Base-by-base conservation (phyloP, 2,797 vertebrate species). In the Liparis tanakae region DNA sequence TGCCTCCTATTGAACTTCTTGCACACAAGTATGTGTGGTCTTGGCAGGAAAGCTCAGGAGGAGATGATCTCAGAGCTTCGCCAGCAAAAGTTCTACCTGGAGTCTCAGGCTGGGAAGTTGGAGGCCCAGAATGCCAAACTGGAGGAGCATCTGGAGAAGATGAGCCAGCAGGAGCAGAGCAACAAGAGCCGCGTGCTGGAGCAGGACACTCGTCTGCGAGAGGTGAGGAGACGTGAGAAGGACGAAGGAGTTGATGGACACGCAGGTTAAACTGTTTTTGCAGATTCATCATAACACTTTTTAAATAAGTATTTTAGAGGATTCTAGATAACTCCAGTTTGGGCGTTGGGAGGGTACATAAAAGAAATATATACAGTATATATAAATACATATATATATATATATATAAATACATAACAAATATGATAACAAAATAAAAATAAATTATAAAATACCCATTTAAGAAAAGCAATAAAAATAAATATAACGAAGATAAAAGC, bases 11-110 rank as follows among this genome's bases (percentile, higher is more conserved):
- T 59, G 20, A 67, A 57, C n/a, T 20, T 18, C 44, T 66, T 76
- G 51, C 41, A 63, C 10, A 15, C 71, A 15, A 67, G 7, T 30
- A n/a, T 79, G 48, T 75, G 18, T 81, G 51, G 37, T 43, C 10
- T 64, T 62, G 33, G 69, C 84, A 99, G 98, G 97, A 98, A 99
- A 97, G 97, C 98, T 75, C 98, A 99, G 83, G 98, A 99, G 84
- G 98, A 99, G 91, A 99, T 99, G 98, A 98, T 99, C 87, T 98
- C 97, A 50, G 98, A 99, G 88, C 96, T 99, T 61, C 95, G 98
- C 75, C 98, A 99, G 83, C 98, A 99, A 93, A 99, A 99, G 87
- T 99, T 99, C 92, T 99, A 99, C 89, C 80, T 95, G 85, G 94
- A 95, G 73, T 94, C 94, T 93, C 94, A 96, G 95, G 93, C 93